Conservation (phyloP, 2,113 vertebrate species). For the Odocoileus virginianus region DNA sequence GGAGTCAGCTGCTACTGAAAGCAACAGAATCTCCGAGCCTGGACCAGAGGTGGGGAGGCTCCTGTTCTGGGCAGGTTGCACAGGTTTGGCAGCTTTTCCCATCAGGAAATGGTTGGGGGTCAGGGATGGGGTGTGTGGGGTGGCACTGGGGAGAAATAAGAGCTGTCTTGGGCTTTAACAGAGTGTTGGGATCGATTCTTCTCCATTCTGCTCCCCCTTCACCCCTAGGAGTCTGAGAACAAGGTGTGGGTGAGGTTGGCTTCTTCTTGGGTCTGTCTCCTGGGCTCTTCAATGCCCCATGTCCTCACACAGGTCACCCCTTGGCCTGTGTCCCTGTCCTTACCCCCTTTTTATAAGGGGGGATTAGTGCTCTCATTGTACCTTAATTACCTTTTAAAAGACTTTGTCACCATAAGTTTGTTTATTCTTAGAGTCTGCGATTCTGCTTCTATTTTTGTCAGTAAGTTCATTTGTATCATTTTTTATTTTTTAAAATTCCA, state of each 20-base stretch:
- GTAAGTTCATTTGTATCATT: background rate
- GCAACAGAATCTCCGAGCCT: background rate
- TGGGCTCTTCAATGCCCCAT: background rate
- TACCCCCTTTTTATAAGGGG: background rate
- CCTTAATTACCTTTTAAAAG: background rate
- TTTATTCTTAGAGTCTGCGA: background rate
- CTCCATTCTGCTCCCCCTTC: background rate
- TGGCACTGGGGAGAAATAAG: background rate
- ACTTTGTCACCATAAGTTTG: background rate
- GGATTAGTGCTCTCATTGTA: background rate
- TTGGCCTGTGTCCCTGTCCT: background rate
- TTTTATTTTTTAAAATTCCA: background rate
- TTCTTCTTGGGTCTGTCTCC: background rate
- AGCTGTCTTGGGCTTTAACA: background rate
- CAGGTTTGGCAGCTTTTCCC: background rate
- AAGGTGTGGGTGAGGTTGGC: background rate
- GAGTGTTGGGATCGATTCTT: background rate
- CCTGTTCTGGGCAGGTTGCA: background rate
- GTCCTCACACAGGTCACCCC: background rate
- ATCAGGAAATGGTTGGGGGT: background rate
- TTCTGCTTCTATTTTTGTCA: background rate
- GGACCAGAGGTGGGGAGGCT: background rate
- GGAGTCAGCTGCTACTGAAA: background rate
- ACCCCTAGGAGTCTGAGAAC: background rate
- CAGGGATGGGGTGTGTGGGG: accelerated